These are phyloP conservation scores for Palaemon carinicauda DNA, from an alignment of 1,140 invertebrate genomes.

Conservation along the genomic window DNA sequence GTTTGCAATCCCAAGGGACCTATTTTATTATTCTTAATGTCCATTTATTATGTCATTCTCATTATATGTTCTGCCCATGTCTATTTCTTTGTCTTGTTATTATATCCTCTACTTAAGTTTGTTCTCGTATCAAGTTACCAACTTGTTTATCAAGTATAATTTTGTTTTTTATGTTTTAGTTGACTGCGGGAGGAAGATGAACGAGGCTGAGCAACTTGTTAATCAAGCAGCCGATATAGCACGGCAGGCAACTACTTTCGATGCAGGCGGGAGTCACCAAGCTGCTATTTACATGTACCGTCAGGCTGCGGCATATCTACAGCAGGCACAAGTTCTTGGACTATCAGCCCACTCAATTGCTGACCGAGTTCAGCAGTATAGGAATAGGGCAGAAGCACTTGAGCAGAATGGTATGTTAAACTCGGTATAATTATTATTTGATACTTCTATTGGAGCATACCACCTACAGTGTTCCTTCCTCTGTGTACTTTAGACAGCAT, in stretches of 20 bases:
- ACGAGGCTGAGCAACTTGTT: constrained; percentile 15
- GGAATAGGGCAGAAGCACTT: constrained; percentile 38
- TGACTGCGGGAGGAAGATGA: constrained; percentile 7
- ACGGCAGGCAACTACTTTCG: constrained; percentile 54
- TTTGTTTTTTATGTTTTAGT: background rate
- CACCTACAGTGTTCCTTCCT: too few relatives aligned
- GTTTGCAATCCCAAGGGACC: too few relatives aligned
- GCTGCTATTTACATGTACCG: constrained; percentile 56
- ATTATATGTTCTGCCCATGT: too few relatives aligned
- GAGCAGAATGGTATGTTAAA: constrained; percentile 27
- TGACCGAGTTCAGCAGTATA: constrained; percentile 48
- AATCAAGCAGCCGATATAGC: constrained; percentile 49
- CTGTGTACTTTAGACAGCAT: too few relatives aligned
- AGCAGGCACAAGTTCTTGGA: constrained; percentile 13
- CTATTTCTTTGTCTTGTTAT: too few relatives aligned
- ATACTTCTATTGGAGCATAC: too few relatives aligned
- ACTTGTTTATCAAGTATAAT: too few relatives aligned
- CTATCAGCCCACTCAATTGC: constrained; percentile 29
- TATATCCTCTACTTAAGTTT: too few relatives aligned
- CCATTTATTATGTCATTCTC: too few relatives aligned
- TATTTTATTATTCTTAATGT: too few relatives aligned
- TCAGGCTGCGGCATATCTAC: constrained; percentile 44
- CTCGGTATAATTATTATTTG: background rate
- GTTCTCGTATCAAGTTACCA: too few relatives aligned
- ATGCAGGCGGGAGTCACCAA: constrained; percentile 30